phyloP scores from a whole-genome alignment of 2,888 invertebrate genomes.

The Megalurothrips usitatus region DNA sequence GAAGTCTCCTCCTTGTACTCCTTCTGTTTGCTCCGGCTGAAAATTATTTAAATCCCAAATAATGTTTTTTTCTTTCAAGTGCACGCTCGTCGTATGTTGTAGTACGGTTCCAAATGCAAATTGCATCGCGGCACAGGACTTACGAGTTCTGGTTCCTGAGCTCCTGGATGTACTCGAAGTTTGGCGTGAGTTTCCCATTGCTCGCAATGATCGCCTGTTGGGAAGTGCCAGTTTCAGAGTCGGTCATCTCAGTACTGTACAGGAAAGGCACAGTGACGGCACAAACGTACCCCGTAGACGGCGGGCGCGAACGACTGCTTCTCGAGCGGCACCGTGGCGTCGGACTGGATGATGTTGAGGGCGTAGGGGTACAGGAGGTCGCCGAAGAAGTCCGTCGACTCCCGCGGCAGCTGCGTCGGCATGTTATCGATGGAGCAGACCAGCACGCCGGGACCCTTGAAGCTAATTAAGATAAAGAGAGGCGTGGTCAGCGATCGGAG shows the following conservation, averaged over 20 bases:
- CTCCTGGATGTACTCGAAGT: conserved; percentile 92
- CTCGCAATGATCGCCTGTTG: conserved; percentile 90
- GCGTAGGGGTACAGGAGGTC: conserved; percentile 85
- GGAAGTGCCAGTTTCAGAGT: no score
- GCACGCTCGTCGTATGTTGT: no score
- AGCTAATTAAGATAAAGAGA: conserved; percentile 51
- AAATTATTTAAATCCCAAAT: conserved; percentile 36
- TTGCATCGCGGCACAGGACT: conserved; percentile 39
- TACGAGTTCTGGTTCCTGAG: conserved; percentile 65
- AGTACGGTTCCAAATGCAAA: background rate
- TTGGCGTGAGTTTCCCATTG: conserved; percentile 86
- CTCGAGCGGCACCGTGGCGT: conserved; percentile 72
- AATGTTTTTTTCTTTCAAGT: no score
- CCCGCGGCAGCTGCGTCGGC: conserved; percentile 97
- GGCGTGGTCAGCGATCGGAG: no score
- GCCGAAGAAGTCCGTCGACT: conserved; percentile 97
- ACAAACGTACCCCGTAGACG: conserved; percentile 59
- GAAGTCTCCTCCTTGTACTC: conserved; percentile 55
- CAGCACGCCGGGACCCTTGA: conserved; percentile 92
- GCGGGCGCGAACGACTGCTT: conserved; percentile 70
- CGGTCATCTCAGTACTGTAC: no score
- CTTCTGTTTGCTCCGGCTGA: conserved; percentile 66
- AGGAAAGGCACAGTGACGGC: background rate
- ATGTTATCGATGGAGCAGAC: conserved; percentile 99
- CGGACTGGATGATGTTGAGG: conserved; percentile 79